Evolutionary conservation across 2,797 vertebrate species (phyloP).

Genomic region (Phrynocephalus forsythii): DNA sequence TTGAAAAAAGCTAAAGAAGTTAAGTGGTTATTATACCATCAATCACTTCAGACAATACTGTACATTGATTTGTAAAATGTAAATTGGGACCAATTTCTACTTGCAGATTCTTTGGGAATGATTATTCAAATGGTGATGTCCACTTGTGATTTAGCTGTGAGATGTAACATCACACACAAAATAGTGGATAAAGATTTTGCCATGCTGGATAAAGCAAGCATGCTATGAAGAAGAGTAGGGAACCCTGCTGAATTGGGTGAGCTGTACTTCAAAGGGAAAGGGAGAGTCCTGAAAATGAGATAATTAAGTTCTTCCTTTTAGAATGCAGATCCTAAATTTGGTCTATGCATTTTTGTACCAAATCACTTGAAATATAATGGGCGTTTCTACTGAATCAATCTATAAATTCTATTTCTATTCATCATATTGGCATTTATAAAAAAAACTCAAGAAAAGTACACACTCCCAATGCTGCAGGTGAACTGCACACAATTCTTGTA

Average conservation of each 20-base stretch:
- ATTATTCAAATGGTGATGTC: not conserved
- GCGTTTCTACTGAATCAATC: not conserved
- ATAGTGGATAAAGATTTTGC: not conserved
- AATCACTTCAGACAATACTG: not conserved
- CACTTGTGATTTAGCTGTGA: not conserved
- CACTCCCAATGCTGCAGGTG: not conserved
- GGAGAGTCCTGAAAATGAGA: not conserved
- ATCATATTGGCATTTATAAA: not conserved
- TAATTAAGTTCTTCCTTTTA: not conserved
- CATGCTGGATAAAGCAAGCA: not conserved
- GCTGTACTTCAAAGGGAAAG: not conserved
- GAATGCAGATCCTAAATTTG: not conserved
- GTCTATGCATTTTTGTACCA: not conserved
- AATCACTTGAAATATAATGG: not conserved
- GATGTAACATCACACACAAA: not conserved
- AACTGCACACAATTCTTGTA: not conserved
- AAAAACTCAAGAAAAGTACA: not conserved
- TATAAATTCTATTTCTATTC: not conserved
- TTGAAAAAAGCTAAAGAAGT: conserved; percentile 18
- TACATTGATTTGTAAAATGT: conserved; percentile 8
- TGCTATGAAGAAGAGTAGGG: not conserved
- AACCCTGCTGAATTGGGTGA: not conserved
- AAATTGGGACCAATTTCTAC: not conserved
- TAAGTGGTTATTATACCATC: not conserved
- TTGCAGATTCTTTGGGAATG: not conserved